phyloP scores from a whole-genome alignment of 1,140 invertebrate species.

The Tetramorium parvispinum region DNA sequence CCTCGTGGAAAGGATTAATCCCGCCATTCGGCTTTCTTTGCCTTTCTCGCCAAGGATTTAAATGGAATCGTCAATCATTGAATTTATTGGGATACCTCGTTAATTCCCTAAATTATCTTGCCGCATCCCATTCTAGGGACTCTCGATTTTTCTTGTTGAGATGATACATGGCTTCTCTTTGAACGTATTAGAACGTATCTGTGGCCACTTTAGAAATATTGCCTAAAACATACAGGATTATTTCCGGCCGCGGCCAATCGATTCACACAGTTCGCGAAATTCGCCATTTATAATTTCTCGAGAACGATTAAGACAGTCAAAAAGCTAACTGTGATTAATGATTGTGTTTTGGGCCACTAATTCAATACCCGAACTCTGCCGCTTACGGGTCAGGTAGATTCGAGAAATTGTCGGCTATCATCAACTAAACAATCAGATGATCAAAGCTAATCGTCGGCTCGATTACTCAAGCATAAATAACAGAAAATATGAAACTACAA shows the following conservation, averaged over 20 bases:
- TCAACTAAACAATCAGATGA: constrained; percentile 65
- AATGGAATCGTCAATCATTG: constrained; percentile 65
- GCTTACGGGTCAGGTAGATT: constrained; percentile 31
- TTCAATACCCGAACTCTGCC: constrained; percentile 28
- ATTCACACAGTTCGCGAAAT: constrained; percentile 39
- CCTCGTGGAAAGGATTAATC: constrained; percentile 31
- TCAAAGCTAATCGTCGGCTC: constrained; percentile 46
- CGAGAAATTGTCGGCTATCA: constrained; percentile 62
- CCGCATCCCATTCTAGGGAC: neutral
- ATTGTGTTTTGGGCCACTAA: constrained; percentile 64
- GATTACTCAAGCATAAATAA: neutral
- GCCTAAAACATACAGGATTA: neutral
- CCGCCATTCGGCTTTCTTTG: constrained; percentile 13
- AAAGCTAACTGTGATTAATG: constrained; percentile 70
- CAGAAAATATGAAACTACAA: neutral
- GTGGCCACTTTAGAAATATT: neutral
- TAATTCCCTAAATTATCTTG: constrained; percentile 71
- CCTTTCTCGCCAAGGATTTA: constrained; percentile 46
- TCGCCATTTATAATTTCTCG: constrained; percentile 47
- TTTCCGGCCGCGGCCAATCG: constrained; percentile 12
- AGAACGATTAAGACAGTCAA: constrained; percentile 69
- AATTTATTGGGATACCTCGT: constrained; percentile 70
- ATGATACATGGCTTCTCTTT: constrained; percentile 61
- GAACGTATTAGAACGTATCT: constrained; percentile 17
- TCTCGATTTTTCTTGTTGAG: constrained; percentile 13